Evolutionary conservation across 2,888 invertebrate genomes (phyloP).

Genomic region (Itoplectis maculator): DNA sequence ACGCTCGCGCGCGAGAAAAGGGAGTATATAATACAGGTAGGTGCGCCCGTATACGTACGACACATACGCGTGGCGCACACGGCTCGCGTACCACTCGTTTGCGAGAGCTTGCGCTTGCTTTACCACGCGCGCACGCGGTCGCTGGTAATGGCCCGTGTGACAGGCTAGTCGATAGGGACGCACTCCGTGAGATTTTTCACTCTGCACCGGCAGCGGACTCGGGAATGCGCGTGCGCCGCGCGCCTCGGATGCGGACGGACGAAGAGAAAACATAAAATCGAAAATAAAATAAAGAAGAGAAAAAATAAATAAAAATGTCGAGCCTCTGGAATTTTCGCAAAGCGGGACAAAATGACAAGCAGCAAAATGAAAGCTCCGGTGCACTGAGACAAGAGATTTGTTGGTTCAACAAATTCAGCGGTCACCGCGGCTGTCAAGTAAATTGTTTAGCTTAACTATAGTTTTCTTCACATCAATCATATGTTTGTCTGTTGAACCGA

Average conservation of each 20-base stretch:
- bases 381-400: no score
- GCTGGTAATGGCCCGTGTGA: constrained; percentile 68
- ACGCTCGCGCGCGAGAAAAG: constrained; percentile 53
- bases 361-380: constrained; percentile 7
- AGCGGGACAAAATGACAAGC: constrained; percentile 59
- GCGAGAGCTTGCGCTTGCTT: constrained; percentile 50
- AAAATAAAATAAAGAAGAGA: constrained; percentile 9
- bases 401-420: no score
- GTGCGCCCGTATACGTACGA: constrained; percentile 28
- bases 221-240: constrained; percentile 62
- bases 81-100: not conserved
- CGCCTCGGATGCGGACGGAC: constrained; percentile 39
- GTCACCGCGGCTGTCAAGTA: no score
- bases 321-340: constrained; percentile 63
- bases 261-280: constrained; percentile 19
- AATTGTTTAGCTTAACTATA: no score
- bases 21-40: constrained; percentile 16
- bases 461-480: no score
- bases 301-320: constrained; percentile 1
- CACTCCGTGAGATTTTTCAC: constrained; percentile 62
- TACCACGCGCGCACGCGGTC: constrained; percentile 67
- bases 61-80: constrained; percentile 1
- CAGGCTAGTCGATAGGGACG: constrained; percentile 68
- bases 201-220: constrained; percentile 39
- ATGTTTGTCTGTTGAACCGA: no score